Conservation (phyloP, 2,113 vertebrate genomes). For the Sarotherodon lohbergeri region DNA sequence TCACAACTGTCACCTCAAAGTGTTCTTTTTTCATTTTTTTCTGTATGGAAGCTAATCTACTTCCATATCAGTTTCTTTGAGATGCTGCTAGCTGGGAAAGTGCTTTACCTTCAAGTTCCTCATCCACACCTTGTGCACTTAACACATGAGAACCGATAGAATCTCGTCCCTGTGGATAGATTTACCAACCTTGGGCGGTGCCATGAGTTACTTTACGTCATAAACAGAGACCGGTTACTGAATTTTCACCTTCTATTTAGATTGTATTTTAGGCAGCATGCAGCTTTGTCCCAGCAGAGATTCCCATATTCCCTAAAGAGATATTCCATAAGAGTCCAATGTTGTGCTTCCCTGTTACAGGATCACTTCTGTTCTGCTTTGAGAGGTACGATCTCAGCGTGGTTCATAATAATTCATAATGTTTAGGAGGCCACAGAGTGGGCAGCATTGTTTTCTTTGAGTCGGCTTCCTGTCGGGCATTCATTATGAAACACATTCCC, state of each 20-base stretch:
- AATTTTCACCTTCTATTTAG: not conserved
- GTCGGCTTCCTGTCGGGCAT: not conserved
- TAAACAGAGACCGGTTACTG: not conserved
- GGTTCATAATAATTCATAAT: not conserved
- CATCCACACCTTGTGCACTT: not conserved
- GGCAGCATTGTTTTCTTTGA: not conserved
- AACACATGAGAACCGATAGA: not conserved
- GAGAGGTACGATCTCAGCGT: not conserved
- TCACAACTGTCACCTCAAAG: too few relatives aligned
- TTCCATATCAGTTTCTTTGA: not conserved
- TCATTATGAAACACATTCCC: constrained; percentile 13
- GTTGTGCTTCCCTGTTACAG: not conserved
- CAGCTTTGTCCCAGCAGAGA: not conserved
- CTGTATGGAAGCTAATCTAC: not conserved
- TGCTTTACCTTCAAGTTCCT: not conserved
- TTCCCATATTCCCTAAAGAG: not conserved
- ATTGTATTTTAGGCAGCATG: not conserved
- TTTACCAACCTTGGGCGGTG: not conserved
- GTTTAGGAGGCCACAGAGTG: not conserved
- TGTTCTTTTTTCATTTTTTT: too few relatives aligned
- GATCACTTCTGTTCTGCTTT: not conserved
- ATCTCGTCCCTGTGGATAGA: not conserved
- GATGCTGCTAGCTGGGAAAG: not conserved
- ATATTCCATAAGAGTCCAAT: not conserved
- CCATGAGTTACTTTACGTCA: not conserved